Evolutionary conservation across 2,113 vertebrate species (phyloP).

Genomic region (Dipodomys merriami): DNA sequence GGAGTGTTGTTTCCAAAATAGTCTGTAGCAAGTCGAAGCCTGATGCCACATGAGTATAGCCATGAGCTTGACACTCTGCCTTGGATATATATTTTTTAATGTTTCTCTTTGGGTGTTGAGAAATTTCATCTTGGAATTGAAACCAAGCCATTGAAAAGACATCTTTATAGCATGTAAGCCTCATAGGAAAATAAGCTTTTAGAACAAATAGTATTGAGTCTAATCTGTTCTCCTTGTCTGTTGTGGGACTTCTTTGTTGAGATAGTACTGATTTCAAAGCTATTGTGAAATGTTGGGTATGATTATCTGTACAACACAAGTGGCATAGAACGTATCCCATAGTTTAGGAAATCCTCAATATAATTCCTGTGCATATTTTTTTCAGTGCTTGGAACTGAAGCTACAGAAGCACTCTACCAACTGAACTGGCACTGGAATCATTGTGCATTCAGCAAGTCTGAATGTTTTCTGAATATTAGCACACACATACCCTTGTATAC

Average conservation of each 20-base stretch:
- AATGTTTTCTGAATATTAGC: not conserved
- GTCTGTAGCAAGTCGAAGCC: not conserved
- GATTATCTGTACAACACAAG: not conserved
- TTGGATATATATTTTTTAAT: not conserved
- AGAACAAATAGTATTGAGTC: not conserved
- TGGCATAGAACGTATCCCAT: not conserved
- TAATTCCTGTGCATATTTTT: not conserved
- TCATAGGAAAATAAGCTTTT: not conserved
- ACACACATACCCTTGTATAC: not conserved
- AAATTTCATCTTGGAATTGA: not conserved
- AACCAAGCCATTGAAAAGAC: not conserved
- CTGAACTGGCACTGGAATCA: no score
- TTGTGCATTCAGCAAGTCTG: not conserved
- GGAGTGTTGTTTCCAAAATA: not conserved
- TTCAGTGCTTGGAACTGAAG: no score
- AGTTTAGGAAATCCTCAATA: not conserved
- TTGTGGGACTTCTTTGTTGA: not conserved
- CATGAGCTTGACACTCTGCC: not conserved
- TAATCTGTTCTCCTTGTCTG: not conserved
- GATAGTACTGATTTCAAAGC: not conserved
- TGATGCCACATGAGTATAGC: not conserved
- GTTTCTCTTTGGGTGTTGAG: conserved; percentile 14
- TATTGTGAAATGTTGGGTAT: not conserved
- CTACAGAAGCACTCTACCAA: no score
- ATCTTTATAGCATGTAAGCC: not conserved